Base-by-base conservation (phyloP, 1,140 invertebrate species). In the Rhysida immarginata region DNA sequence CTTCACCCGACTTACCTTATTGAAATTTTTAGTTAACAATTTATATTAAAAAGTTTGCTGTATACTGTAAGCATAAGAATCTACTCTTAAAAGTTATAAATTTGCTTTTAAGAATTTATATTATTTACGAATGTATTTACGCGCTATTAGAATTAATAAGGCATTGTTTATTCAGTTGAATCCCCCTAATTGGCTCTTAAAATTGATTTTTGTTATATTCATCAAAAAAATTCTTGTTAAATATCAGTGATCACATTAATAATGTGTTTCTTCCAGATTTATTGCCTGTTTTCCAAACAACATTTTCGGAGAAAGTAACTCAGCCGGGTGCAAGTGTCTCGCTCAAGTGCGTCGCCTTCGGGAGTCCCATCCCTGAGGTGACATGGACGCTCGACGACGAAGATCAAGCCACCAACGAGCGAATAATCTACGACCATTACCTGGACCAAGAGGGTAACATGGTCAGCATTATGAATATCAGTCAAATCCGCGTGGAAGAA, bases 401-500 rank as follows among this genome's bases (percentile, higher is more conserved):
- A 27, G 20, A 20, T 5, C 5, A 53, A 5, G 83, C 26, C 73
- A 77, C 1, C 78, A 82, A 42, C 66, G 69, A 45, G 65, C 65
- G 67, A 11, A n/a, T n/a, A 11, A 41, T 11, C 11, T 54, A 78
- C 13, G 77, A 80, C 57, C 74, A 83, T 59, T 69, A 80, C 54
- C 76, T 86, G 66, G 87, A 91, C 67, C 84, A 85, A 67, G 92
- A 89, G 51, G 85, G 86, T 55, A 84, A 84, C 54, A 76, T 96
- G 61, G 83, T 90, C 57, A 68, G 65, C 46, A 66, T 67, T 53
- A 64, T 69, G 18, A 76, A 76, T 61, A 71, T 62, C 85, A 70
- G 90, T 62, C 81, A 83, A 59, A 84, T 85, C 16, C 77, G 79
- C 14, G 82, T 85, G 0, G 81, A 83, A 65, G 84, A 88, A 65